Base-by-base conservation (phyloP, 2,888 invertebrate species). In the Flexamia atlantica region DNA sequence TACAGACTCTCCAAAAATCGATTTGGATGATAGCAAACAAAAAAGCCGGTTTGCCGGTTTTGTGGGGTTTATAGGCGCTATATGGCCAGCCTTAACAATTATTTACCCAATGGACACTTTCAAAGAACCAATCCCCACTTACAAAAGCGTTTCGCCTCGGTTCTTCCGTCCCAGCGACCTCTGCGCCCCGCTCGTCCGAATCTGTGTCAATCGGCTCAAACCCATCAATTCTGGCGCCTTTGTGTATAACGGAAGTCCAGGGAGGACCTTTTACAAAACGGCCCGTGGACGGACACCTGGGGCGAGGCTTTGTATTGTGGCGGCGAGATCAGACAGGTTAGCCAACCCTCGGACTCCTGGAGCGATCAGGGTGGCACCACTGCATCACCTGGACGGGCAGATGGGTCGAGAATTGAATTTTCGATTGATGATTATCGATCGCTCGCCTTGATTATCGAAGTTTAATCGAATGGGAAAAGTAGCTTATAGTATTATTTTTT, bases 311-410 rank as follows among this genome's bases (percentile, higher is more conserved):
- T 46, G 46, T 7, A 57, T 7, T 7, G 23, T 7, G 12, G 57
- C 57, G 57, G 57, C 20, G 23, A 57, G 57, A 57, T 57, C 57
- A 57, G 57, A 57, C 57, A 57, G 57, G 57, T 57, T 57, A 57
- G 46, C 46, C 46, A 46, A 46, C 46, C 46, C 46, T 46, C 57
- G 23, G 23, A 57, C 57, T 23, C 57, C 57, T 57, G 57, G 57
- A 23, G 57, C 57, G 57, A 57, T 57, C 9, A 57, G 57, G 57
- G 57, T 57, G 57, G 57, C 57, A 57, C 1, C 23, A 57, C 57
- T 57, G 57, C 2, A 3, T 57, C 57, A 57, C 57, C 57, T 57
- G 57, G 57, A 46, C 46, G 10, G 46, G 46, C 46, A 46, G 46
- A 4, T 46, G 46, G 46, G n/a, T 46, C n/a, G n/a, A n/a, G n/a